A percentile compares a stretch with the other conserved stretches of the same genome.
Conservation (phyloP, 2,113 vertebrate species). For the Rana temporaria region DNA sequence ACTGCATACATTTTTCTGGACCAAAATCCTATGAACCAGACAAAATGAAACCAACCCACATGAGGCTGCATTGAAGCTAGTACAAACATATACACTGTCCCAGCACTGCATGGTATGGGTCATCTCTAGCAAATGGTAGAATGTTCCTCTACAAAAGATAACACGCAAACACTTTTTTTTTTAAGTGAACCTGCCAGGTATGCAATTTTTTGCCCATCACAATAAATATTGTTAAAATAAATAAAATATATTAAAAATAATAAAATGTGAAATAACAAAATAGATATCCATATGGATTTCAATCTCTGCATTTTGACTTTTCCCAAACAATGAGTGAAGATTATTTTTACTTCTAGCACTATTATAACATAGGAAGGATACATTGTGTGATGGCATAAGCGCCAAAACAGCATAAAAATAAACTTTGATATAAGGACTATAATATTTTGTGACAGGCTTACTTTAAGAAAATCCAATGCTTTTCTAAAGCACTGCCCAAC, state of each 20-base stretch:
- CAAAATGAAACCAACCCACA: not conserved
- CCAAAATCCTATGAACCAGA: not conserved
- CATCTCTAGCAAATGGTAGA: not conserved
- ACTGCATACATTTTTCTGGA: not conserved
- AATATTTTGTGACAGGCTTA: conserved; percentile 8
- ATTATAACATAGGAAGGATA: no score
- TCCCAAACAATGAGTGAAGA: no score
- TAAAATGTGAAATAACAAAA: no score
- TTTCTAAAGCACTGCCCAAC: conserved; percentile 6
- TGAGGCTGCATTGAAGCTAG: not conserved
- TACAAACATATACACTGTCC: not conserved
- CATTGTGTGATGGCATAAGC: no score
- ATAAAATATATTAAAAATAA: conserved; percentile 5
- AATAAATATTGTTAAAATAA: conserved; percentile 40
- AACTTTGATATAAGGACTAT: no score
- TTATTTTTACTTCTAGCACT: no score
- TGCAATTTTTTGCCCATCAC: not conserved
- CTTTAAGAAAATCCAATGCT: conserved; percentile 21
- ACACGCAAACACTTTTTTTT: not conserved
- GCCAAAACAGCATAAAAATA: no score
- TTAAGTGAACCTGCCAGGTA: conserved; percentile 29
- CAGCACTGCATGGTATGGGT: no score
- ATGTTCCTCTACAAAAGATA: not conserved
- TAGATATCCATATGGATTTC: no score
- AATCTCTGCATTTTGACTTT: no score